phyloP scores from a whole-genome alignment of 2,113 vertebrate genomes.

The Thryonomys swinderianus region DNA sequence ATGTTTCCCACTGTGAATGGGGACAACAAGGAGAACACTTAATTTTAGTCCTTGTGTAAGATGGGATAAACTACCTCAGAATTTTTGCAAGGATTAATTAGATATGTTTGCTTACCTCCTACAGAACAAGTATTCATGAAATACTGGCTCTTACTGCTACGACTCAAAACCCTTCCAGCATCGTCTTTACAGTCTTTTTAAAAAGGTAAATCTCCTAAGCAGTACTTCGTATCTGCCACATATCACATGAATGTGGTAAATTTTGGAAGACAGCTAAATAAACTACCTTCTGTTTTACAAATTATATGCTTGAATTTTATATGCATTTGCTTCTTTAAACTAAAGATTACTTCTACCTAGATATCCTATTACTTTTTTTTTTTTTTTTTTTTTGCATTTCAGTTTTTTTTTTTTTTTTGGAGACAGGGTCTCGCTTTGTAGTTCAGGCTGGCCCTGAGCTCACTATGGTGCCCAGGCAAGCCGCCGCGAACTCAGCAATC shows the following conservation, averaged over 20 bases:
- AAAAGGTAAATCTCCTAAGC: not conserved
- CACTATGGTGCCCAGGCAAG: too few relatives aligned
- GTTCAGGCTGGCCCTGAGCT: too few relatives aligned
- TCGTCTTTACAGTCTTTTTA: not conserved
- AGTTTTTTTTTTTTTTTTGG: too few relatives aligned
- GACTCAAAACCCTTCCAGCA: not conserved
- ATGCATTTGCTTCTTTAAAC: not conserved
- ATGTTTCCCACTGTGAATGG: not conserved
- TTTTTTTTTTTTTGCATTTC: not conserved
- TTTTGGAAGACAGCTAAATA: not conserved
- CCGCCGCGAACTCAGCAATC: too few relatives aligned
- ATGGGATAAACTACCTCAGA: not conserved
- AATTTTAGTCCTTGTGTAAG: not conserved
- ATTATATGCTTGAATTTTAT: not conserved
- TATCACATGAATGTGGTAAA: not conserved
- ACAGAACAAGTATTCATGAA: not conserved
- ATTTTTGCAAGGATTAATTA: not conserved
- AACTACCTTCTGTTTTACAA: not conserved
- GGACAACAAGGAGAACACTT: not conserved
- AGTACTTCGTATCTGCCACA: not conserved
- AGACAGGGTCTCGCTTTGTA: too few relatives aligned
- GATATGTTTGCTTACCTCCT: not conserved
- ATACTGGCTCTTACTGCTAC: not conserved
- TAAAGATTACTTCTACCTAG: constrained; percentile 15
- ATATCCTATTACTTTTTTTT: not conserved